phyloP scores from a whole-genome alignment of 2,888 invertebrate genomes.

The Cerastis rubricosa region DNA sequence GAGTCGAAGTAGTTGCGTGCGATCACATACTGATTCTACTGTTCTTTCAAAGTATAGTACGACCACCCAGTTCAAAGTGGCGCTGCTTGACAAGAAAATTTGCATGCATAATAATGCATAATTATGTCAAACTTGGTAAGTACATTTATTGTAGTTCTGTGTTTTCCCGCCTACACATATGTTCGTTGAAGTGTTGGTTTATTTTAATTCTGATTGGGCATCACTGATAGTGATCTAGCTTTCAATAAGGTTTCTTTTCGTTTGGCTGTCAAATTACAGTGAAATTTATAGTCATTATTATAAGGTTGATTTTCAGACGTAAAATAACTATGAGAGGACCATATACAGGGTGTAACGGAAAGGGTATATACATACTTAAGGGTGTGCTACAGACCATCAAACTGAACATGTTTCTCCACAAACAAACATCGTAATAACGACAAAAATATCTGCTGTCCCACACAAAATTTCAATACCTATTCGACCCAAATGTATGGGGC shows the following conservation, averaged over 20 bases:
- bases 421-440: no score
- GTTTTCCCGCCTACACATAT: background rate
- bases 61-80: background rate
- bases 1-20: background rate
- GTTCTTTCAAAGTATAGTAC: background rate
- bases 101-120: no score
- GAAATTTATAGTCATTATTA: background rate
- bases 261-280: background rate
- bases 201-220: background rate
- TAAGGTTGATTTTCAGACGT: background rate
- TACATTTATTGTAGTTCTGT: background rate
- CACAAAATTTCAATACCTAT: no score
- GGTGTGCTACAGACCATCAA: no score
- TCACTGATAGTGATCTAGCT: background rate
- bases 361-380: no score
- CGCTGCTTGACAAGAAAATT: background rate
- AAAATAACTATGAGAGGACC: background rate
- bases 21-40: no score
- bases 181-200: background rate
- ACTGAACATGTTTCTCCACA: no score
- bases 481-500: no score
- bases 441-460: no score
- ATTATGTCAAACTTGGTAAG: background rate
- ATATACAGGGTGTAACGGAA: no score
- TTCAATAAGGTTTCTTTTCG: background rate